A percentile compares a stretch with the other conserved stretches of the same genome.
These are phyloP conservation scores for Junco hyemalis DNA, from an alignment of 2,113 vertebrate species.

Conservation along the genomic window DNA sequence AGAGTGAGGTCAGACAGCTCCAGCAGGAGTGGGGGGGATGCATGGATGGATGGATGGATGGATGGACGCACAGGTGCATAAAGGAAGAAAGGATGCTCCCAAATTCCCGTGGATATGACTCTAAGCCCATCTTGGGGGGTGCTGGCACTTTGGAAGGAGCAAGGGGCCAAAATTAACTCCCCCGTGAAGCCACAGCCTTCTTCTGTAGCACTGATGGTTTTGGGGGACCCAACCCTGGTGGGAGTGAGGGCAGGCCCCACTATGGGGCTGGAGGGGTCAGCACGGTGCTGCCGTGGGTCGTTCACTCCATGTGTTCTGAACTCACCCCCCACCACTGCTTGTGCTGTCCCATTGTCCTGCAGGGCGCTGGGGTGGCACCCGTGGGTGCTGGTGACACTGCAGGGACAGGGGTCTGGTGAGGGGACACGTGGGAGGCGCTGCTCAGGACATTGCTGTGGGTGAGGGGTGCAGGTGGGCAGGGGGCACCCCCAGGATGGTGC, in stretches of 20 bases:
- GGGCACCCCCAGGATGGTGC: background rate
- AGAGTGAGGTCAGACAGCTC: slow-evolving; percentile 55
- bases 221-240: fast-evolving
- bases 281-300: background rate
- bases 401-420: background rate
- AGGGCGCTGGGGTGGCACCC: background rate
- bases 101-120: background rate
- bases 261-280: background rate
- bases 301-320: background rate
- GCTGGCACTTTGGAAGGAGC: background rate
- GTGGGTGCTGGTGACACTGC: background rate
- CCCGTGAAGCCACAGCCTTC: fast-evolving
- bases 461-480: background rate
- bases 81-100: background rate
- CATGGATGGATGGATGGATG: background rate
- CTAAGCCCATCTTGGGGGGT: fast-evolving
- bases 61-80: background rate
- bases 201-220: background rate
- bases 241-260: background rate
- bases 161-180: background rate
- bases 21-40: background rate
- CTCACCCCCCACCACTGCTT: fast-evolving
- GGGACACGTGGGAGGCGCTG: background rate
- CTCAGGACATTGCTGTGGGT: background rate
- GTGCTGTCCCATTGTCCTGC: background rate